A percentile compares a stretch with the other conserved stretches of the same genome.
Conservation (phyloP, 2,888 invertebrate genomes). For the Nomada lathburiana region DNA sequence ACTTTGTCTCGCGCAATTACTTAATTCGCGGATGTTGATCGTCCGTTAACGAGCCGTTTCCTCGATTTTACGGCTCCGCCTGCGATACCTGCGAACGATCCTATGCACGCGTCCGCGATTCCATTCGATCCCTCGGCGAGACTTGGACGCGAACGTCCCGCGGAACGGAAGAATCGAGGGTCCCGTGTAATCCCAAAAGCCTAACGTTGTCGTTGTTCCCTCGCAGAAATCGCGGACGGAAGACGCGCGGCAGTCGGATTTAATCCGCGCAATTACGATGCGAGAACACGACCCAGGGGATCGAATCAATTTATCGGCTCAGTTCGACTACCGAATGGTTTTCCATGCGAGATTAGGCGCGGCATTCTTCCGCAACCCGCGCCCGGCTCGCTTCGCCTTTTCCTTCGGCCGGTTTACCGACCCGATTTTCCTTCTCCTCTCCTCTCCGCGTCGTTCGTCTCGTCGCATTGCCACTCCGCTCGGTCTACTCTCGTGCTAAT, state of each 20-base stretch:
- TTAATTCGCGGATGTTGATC: conserved; percentile 77
- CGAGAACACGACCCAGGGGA: conserved; percentile 73
- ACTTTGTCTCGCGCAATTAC: conserved; percentile 78
- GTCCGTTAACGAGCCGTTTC: conserved; percentile 77
- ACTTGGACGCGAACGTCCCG: not conserved
- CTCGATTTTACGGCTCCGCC: conserved; percentile 39
- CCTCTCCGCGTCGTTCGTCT: too few species aligned
- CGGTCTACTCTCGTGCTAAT: conserved; percentile 69
- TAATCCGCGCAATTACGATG: conserved; percentile 76
- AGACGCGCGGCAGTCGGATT: conserved; percentile 38
- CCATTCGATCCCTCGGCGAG: too few species aligned
- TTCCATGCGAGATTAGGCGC: conserved; percentile 53
- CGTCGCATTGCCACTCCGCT: not conserved
- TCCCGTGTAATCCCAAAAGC: not conserved
- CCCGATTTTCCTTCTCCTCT: conserved; percentile 19
- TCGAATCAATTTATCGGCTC: conserved; percentile 75
- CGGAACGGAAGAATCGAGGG: not conserved
- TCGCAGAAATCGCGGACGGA: conserved; percentile 12
- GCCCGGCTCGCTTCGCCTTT: conserved; percentile 11
- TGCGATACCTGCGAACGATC: not conserved
- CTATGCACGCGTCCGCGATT: not conserved
- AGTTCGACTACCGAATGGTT: conserved; percentile 73
- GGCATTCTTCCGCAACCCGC: conserved; percentile 47
- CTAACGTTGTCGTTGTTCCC: conserved; percentile 40
- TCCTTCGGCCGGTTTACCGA: conserved; percentile 12